Evolutionary conservation across 1,140 invertebrate genomes (phyloP), one percentile per base, ranked within the genome.

Genomic region (Calliopsis andreniformis): DNA sequence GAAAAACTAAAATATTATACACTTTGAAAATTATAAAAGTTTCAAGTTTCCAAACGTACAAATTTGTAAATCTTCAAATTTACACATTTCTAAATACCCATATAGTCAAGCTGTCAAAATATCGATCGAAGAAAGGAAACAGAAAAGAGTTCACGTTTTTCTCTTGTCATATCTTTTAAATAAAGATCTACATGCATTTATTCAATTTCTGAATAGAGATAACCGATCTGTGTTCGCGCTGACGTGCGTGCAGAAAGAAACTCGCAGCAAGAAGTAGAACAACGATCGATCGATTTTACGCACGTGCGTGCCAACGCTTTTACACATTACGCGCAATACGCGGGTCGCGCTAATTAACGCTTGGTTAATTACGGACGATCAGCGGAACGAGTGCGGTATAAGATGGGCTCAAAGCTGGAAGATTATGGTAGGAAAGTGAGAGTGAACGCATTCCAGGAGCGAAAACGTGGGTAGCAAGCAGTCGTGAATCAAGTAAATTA

Each of bases 181-280:
- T 68, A 55, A 68, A 68, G 51, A 55, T 56, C n/a, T 32, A 42
- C 39, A 18, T 58, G 30, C 47, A 39, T n/a, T 10, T 42, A 23
- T 28, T 69, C 58, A 69, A 43, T 69, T 58, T 69, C 39, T 25
- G 39, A 28, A 0, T 18, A 58, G 67, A 58, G 67, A 69, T 69
- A 69, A 20, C 39, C 39, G 53, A 69, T 69, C 67, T 69, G 7
- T 30, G 28, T 2, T 14, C 28, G 69, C 32, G 51, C 62, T 71
- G 20, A 43, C 45, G 28, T 20, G 67, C 25, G 53, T 18, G 14
- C 25, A 28, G 43, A 49, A 71, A 71, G 56, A 71, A 51, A 71
- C 45, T 30, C 28, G 18, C 20, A 18, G 53, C 39, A 75, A 68
- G 58, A 66, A 67, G 49, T 49, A 45, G 45, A 42, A 62, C 25